Conservation (phyloP, 2,797 vertebrate genomes). For the Sebastes glaucus region DNA sequence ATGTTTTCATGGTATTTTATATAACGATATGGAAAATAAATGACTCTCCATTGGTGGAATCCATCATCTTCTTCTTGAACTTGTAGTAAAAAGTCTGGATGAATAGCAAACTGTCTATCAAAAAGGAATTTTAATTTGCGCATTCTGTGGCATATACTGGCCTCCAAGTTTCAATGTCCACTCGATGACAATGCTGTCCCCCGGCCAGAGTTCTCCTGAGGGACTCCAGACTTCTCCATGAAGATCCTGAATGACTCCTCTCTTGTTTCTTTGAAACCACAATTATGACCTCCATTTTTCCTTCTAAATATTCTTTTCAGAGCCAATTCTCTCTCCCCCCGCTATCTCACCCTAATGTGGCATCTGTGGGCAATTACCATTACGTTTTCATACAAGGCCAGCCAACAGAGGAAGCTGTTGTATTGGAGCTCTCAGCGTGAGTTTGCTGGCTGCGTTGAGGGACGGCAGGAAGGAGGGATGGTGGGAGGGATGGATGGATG, state of each 20-base stretch:
- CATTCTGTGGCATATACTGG: slow-evolving; percentile 25
- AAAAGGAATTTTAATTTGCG: slow-evolving; percentile 54
- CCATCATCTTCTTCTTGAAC: background rate
- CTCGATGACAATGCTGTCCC: slow-evolving; percentile 49
- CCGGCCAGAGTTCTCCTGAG: slow-evolving; percentile 26
- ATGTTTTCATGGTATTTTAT: background rate
- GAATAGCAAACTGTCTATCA: slow-evolving; percentile 24
- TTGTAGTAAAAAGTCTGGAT: slow-evolving; percentile 4
- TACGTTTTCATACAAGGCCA: slow-evolving; percentile 68
- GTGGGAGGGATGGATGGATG: slow-evolving; percentile 39
- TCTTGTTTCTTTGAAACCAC: slow-evolving; percentile 62
- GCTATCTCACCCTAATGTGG: slow-evolving; percentile 50
- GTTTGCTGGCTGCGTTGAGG: slow-evolving; percentile 38
- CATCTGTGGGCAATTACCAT: slow-evolving; percentile 82
- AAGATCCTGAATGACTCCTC: slow-evolving; percentile 56
- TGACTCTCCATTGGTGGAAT: background rate
- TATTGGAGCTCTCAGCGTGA: slow-evolving; percentile 68
- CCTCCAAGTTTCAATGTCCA: slow-evolving; percentile 14
- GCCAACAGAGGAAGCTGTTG: slow-evolving; percentile 83
- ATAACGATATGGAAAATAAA: background rate
- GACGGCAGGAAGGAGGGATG: slow-evolving; percentile 53
- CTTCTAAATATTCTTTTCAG: slow-evolving; percentile 62
- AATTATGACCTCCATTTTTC: slow-evolving; percentile 55
- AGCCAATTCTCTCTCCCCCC: background rate
- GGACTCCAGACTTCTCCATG: slow-evolving; percentile 35